Conservation (phyloP, 2,888 invertebrate genomes). For the Omphaloscelis lunosa region DNA sequence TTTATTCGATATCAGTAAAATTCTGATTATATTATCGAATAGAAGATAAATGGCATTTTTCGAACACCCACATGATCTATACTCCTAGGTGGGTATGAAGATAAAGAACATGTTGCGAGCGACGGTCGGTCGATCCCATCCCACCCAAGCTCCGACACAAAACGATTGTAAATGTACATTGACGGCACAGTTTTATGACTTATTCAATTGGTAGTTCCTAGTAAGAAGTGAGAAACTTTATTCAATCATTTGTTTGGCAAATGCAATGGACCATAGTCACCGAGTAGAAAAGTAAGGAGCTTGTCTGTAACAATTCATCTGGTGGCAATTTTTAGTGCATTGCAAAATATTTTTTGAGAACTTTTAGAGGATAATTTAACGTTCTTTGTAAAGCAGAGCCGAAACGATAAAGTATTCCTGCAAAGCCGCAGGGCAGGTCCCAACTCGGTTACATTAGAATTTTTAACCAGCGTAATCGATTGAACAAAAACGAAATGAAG, state of each 20-base stretch:
- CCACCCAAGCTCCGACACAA: constrained; percentile 70
- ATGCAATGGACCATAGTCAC: constrained; percentile 51
- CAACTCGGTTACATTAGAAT: constrained; percentile 58
- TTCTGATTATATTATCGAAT: constrained; percentile 52
- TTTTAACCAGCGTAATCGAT: constrained; percentile 62
- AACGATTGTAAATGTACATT: constrained; percentile 68
- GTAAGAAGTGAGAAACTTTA: constrained; percentile 62
- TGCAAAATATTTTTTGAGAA: constrained; percentile 49
- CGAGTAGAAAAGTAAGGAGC: constrained; percentile 13
- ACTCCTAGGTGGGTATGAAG: constrained; percentile 55
- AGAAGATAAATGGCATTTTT: constrained; percentile 59
- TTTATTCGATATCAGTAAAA: constrained; percentile 36
- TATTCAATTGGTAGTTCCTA: constrained; percentile 68
- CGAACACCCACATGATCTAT: constrained; percentile 59
- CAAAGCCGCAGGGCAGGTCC: constrained; percentile 53
- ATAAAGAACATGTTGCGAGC: constrained; percentile 64
- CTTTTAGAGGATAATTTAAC: constrained; percentile 50
- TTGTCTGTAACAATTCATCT: constrained; percentile 14
- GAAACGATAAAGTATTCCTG: constrained; percentile 50
- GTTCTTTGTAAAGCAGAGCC: constrained; percentile 48
- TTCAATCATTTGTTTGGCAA: constrained; percentile 55
- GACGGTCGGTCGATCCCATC: constrained; percentile 59
- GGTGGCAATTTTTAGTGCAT: constrained; percentile 19
- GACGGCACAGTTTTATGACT: constrained; percentile 73
- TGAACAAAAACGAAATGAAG: constrained; percentile 52